These are phyloP conservation scores for Thripadectes ignobilis DNA, from an alignment of 2,797 vertebrate species.

Conservation along the genomic window DNA sequence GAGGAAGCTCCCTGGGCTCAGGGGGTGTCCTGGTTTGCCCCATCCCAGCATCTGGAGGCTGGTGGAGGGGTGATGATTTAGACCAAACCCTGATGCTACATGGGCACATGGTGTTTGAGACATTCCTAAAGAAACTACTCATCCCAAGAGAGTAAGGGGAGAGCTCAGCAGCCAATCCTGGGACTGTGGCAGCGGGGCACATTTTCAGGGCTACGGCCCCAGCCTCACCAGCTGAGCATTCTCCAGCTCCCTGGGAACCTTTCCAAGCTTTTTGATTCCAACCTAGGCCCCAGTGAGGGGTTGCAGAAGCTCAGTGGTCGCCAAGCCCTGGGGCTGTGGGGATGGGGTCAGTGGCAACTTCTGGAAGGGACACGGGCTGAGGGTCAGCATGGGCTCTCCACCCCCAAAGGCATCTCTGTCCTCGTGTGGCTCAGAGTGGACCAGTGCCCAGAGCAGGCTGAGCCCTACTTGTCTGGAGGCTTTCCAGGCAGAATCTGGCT, in stretches of 20 bases:
- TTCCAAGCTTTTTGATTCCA: background rate
- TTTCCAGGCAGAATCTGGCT: rapidly evolving
- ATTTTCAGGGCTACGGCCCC: background rate
- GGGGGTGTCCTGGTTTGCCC: background rate
- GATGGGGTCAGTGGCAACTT: background rate
- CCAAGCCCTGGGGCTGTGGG: background rate
- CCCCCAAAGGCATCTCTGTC: background rate
- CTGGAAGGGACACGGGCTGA: background rate
- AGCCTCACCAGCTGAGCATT: background rate
- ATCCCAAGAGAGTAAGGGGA: too few relatives aligned
- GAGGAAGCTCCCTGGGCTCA: background rate
- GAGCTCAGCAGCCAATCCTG: background rate
- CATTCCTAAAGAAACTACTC: rapidly evolving
- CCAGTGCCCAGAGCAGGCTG: rapidly evolving
- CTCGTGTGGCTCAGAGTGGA: rapidly evolving
- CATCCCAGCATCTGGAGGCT: background rate
- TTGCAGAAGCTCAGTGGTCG: background rate
- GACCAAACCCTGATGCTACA: background rate
- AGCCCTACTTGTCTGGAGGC: background rate
- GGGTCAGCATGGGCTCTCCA: rapidly evolving
- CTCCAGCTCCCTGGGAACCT: background rate
- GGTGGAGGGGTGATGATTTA: background rate
- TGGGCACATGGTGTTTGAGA: rapidly evolving
- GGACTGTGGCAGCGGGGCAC: too few relatives aligned
- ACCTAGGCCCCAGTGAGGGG: background rate